Evolutionary conservation across 2,888 invertebrate genomes (phyloP), one percentile per base, ranked within the genome.

Genomic region (Andrena bicolor): DNA sequence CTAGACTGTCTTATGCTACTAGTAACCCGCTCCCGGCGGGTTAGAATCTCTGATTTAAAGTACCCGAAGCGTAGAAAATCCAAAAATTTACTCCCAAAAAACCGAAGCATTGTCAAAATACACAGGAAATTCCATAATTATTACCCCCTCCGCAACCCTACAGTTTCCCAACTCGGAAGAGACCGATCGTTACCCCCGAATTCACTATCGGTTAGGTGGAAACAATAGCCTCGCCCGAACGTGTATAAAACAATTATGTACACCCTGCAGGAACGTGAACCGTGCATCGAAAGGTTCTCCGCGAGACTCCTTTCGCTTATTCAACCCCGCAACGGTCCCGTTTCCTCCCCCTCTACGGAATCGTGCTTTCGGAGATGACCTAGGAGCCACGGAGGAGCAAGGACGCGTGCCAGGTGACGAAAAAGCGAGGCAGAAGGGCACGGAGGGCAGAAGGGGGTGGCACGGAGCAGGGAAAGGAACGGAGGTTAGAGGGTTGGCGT

Each of bases 401-500:
- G 2, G 10, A 2, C 23, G 28, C 7, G 32, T 41, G 41, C 16
- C 41, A 13, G 61, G 20, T 20, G 7, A 2, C 3, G 13, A 20
- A 66, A 51, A 30, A 20, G 66, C 26, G n/a, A 26, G 16, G 49
- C 2, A 26, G 20, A 7, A 7, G n/a, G 53, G 26, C 20, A 35
- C 35, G 26, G 26, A 28, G 10, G 13, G 58, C 6, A 32, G 16
- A 26, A 23, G 49, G 48, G 26, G 53, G 1, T 20, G 20, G 13
- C 2, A 26, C 49, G 20, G 10, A 7, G 28, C 16, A 23, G 23
- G 8, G 30, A 30, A 49, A 30, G 13, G 28, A 28, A 8, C 16
- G n/a, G 65, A 48, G 68, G 51, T 26, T 58, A 20, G 53, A 28
- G 65, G 30, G 63, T 30, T 49, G 49, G 41, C 56, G 49, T 86